These are phyloP conservation scores for Sciurus niger DNA, from an alignment of 2,113 vertebrate species.

Conservation along the genomic window DNA sequence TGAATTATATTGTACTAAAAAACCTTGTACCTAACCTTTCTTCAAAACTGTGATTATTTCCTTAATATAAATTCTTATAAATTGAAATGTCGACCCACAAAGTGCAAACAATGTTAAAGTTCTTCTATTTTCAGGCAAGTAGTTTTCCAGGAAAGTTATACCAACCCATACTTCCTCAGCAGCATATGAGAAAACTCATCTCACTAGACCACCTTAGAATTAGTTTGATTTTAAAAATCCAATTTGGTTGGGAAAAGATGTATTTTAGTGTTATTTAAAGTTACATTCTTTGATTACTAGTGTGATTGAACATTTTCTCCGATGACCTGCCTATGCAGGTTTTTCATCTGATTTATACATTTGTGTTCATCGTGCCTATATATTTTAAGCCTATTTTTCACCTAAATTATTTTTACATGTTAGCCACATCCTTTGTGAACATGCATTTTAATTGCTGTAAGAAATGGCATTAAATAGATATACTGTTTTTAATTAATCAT, in stretches of 20 bases:
- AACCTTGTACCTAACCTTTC: background rate
- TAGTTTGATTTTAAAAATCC: background rate
- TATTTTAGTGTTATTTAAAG: background rate
- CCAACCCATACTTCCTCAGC: background rate
- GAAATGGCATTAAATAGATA: background rate
- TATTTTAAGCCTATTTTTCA: background rate
- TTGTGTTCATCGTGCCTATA: background rate
- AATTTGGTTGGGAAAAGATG: background rate
- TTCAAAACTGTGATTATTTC: constrained; percentile 9
- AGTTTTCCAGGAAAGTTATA: background rate
- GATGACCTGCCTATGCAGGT: background rate
- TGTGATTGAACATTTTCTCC: background rate
- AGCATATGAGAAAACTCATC: background rate
- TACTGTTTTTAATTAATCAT: background rate
- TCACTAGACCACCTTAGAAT: background rate
- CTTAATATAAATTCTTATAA: background rate
- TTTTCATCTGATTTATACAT: background rate
- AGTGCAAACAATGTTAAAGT: background rate
- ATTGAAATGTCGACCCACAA: background rate
- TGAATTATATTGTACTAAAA: background rate
- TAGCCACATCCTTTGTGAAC: background rate
- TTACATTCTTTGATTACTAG: background rate
- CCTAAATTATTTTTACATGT: constrained; percentile 8
- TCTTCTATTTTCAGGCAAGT: background rate
- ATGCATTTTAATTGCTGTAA: background rate